These are phyloP conservation scores for Diplazon laetatorius DNA, from an alignment of 2,888 invertebrate species.

Conservation along the genomic window DNA sequence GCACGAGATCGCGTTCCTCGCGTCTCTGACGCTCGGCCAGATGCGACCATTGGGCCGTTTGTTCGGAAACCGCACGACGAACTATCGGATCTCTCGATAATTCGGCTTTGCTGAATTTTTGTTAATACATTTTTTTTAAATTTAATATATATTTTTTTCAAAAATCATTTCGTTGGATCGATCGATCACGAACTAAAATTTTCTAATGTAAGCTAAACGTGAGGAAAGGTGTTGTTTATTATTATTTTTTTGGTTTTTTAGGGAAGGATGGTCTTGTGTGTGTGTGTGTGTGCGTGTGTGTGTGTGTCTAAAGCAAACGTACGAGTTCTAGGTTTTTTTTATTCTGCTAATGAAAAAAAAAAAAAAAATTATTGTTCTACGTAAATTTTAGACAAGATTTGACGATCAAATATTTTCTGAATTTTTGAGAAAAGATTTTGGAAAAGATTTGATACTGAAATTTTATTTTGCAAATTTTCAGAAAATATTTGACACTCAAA, in stretches of 20 bases:
- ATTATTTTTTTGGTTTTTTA: too few species aligned
- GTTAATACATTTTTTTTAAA: conserved; percentile 17
- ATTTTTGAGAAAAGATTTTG: too few species aligned
- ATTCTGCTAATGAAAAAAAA: conserved; percentile 11
- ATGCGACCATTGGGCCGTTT: conserved; percentile 97
- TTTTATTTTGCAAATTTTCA: too few species aligned
- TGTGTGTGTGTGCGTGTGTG: too few species aligned
- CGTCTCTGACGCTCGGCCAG: conserved; percentile 92
- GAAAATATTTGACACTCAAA: too few species aligned
- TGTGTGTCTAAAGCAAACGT: conserved; percentile 34
- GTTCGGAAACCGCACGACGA: conserved; percentile 93
- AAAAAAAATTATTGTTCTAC: background rate
- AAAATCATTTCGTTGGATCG: too few species aligned
- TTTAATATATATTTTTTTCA: too few species aligned
- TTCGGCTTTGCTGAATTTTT: conserved; percentile 88
- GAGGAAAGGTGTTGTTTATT: conserved; percentile 5
- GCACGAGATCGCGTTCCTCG: conserved; percentile 92
- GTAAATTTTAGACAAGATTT: too few species aligned
- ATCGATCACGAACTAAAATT: too few species aligned
- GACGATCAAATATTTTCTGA: too few species aligned
- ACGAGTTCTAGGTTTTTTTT: conserved; percentile 32
- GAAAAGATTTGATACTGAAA: too few species aligned
- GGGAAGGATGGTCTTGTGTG: conserved; percentile 16
- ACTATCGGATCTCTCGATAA: conserved; percentile 90
- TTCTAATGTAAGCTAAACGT: conserved; percentile 33